A percentile compares a stretch with the other conserved stretches of the same genome.
These are phyloP conservation scores for Yponomeuta malinellus DNA, from an alignment of 2,888 invertebrate genomes.

Conservation along the genomic window DNA sequence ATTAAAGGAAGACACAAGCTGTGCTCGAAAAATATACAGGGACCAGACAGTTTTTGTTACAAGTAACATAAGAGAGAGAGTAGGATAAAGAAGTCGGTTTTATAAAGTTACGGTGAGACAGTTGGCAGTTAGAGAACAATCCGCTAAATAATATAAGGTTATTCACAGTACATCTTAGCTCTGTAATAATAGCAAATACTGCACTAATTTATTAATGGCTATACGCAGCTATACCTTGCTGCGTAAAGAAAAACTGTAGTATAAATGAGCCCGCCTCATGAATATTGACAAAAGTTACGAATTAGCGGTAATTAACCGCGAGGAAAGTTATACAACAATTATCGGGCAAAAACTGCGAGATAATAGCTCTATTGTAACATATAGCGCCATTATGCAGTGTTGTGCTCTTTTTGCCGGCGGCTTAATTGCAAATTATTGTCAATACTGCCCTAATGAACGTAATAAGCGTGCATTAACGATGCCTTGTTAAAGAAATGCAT, in stretches of 20 bases:
- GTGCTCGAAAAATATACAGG: constrained; percentile 34
- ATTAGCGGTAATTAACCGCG: constrained; percentile 39
- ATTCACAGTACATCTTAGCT: background rate
- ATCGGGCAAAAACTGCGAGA: constrained; percentile 36
- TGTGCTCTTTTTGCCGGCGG: constrained; percentile 2
- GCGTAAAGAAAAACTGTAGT: background rate
- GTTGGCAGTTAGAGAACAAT: constrained; percentile 21
- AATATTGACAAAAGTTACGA: constrained; percentile 16
- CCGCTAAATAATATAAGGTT: constrained; percentile 29
- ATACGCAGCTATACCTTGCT: background rate
- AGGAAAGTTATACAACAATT: constrained; percentile 39
- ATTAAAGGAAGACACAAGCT: constrained; percentile 38
- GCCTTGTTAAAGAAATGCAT: background rate
- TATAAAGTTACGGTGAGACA: background rate
- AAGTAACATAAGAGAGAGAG: background rate
- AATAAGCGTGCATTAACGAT: background rate
- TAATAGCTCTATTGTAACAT: constrained; percentile 52
- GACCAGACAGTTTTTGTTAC: constrained; percentile 16
- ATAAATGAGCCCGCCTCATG: background rate
- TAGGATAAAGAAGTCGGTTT: background rate
- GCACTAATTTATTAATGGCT: background rate
- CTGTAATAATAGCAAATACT: background rate
- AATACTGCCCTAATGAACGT: constrained; percentile 5
- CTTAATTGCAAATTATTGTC: constrained; percentile 13
- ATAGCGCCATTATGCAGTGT: constrained; percentile 31